Base-by-base conservation (phyloP, 2,113 vertebrate species). In the Tenrec ecaudatus region DNA sequence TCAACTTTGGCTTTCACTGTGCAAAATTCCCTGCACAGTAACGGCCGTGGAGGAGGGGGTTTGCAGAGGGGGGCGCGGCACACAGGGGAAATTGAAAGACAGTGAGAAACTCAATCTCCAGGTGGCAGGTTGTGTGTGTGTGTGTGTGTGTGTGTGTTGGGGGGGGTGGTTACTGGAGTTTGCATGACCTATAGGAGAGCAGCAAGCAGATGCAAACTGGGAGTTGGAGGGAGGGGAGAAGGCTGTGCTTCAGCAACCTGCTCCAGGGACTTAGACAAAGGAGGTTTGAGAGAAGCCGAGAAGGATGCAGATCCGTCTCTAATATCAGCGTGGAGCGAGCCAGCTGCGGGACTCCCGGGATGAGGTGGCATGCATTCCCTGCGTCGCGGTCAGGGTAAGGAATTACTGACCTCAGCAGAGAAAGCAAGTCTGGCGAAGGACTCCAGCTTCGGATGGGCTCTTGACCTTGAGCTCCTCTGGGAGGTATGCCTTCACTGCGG, bases 191-290 rank as follows among this genome's bases (percentile, higher is more conserved):
- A 87, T 57, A 36, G 85, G 53, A 87, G 53, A 15, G 25, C 60
- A 23, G 75, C 73, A 23, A 3, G 36, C 90, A 33, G 90, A 82
- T 43, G 92, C 62, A 36, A 36, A 68, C 33, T 0, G 31, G 68
- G 64, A 90, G 85, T 71, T 62, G 15, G 58, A n/a, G 90, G 91
- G 90, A 84, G 88, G 84, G 79, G 23, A 11, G 38, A 36, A 73
- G 90, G 95, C 89, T 73, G 92, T 73, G 92, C 88, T 86, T 29
- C 4, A 25, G 94, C 95, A 80, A 91, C 94, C 92, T 95, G 95
- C 96, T 33, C 7, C 92, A 15, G 86, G 80, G 88, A 19, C 92
- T 88, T 25, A 93, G 71, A 97, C 94, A 96, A 96, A 97, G 95
- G 96, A 93, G 76, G 82, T 16, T 58, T 9, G 92, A 79, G 78